Percentiles rank a stretch among this genome's conserved stretches.
Conservation (phyloP, 2,113 vertebrate species). For the Protobothrops flavoviridis region DNA sequence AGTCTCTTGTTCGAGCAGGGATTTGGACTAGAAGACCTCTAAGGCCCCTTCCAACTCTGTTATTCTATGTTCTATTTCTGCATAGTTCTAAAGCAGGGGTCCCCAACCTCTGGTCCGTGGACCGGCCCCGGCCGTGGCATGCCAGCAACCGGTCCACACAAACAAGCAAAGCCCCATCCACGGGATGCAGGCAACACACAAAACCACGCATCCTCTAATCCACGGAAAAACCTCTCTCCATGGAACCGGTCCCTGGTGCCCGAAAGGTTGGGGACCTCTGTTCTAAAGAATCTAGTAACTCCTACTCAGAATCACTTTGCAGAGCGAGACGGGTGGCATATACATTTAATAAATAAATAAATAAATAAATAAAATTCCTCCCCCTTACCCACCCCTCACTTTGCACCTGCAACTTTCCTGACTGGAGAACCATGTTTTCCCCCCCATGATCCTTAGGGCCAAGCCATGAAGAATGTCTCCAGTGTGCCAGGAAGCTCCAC, state of each 20-base stretch:
- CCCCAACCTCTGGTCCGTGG: no score
- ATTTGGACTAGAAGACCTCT: not conserved
- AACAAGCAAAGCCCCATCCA: no score
- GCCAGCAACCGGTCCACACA: no score
- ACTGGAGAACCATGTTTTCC: not conserved
- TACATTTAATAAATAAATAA: not conserved
- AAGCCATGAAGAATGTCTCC: constrained; percentile 76
- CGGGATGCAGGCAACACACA: no score
- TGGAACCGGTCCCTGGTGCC: no score
- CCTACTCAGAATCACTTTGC: not conserved
- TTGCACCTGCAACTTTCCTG: accelerated
- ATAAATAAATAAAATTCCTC: not conserved
- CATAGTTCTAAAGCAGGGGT: no score
- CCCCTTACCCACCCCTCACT: accelerated
- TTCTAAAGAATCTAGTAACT: constrained; percentile 20
- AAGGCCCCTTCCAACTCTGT: not conserved
- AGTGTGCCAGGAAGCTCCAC: constrained; percentile 72
- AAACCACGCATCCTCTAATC: no score
- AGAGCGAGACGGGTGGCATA: not conserved
- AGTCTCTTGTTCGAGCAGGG: not conserved
- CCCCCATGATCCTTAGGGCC: constrained; percentile 65
- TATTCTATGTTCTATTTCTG: not conserved
- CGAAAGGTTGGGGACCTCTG: not conserved
- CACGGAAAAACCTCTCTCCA: no score
- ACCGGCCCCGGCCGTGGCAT: no score